These are phyloP conservation scores for Dipodomys ordii DNA, from an alignment of 2,113 vertebrate species.

Conservation along the genomic window DNA sequence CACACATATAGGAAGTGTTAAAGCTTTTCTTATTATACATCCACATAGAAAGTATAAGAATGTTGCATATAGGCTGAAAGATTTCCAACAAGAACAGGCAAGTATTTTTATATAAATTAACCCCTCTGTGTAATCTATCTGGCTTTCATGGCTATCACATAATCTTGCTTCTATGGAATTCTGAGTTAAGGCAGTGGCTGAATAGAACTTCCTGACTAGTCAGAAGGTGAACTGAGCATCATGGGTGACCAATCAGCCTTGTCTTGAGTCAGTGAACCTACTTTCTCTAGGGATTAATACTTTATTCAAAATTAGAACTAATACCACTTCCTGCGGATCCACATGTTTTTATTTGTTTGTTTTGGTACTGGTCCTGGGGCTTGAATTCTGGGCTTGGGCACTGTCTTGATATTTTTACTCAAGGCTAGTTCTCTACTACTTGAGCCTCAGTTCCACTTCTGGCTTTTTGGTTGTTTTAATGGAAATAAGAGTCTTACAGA, in stretches of 20 bases:
- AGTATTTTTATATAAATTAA: background rate
- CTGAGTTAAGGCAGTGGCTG: background rate
- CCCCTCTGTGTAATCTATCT: background rate
- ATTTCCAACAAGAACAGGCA: background rate
- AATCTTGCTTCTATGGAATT: background rate
- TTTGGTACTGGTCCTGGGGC: no score
- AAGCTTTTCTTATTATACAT: background rate
- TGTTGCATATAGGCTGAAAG: background rate
- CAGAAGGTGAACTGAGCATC: background rate
- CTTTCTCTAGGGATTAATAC: background rate
- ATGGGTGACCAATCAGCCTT: background rate
- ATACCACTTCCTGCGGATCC: no score
- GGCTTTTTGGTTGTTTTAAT: no score
- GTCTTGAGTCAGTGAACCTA: background rate
- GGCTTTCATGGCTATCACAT: background rate
- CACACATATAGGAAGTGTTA: no score
- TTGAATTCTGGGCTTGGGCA: no score
- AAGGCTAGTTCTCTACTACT: no score
- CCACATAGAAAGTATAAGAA: background rate
- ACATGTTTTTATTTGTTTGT: no score
- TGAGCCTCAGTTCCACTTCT: no score
- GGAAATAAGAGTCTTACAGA: no score
- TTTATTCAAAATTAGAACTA: background rate
- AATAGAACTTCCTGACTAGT: background rate
- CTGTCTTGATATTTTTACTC: no score